Percentiles rank a stretch among this genome's conserved stretches.
phyloP scores from a whole-genome alignment of 2,888 invertebrate genomes.

The Pristionchus entomophagus region DNA sequence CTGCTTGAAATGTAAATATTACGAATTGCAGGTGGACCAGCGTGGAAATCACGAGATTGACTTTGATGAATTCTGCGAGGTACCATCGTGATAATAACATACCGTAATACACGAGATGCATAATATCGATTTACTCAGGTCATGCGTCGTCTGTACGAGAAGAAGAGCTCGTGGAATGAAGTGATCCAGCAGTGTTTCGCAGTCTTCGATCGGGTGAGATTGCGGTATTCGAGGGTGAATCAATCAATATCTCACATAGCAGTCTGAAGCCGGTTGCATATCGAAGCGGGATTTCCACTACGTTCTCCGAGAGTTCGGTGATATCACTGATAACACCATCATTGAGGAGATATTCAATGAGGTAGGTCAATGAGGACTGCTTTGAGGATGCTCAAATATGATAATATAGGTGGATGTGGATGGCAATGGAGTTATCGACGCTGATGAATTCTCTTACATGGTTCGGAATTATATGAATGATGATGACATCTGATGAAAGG shows the following conservation, averaged over 20 bases:
- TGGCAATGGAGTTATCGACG: conserved; percentile 74
- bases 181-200: conserved; percentile 72
- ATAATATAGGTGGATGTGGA: conserved; percentile 69
- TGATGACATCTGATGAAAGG: conserved; percentile 71
- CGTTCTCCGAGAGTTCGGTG: conserved; percentile 72
- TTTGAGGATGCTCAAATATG: too few species aligned
- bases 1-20: too few species aligned
- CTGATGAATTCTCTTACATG: conserved; percentile 74
- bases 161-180: conserved; percentile 73
- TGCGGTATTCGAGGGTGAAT: background rate
- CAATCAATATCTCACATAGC: conserved; percentile 52
- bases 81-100: background rate
- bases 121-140: conserved; percentile 48
- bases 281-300: conserved; percentile 72
- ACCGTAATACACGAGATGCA: conserved; percentile 10
- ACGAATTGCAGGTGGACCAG: conserved; percentile 66
- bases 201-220: conserved; percentile 70
- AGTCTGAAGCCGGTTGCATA: conserved; percentile 71
- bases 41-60: conserved; percentile 75
- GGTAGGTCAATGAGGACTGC: conserved; percentile 47
- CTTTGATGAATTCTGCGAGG: conserved; percentile 70
- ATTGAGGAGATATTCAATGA: conserved; percentile 73
- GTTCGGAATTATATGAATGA: conserved; percentile 74
- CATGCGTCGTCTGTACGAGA: conserved; percentile 69
- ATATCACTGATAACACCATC: conserved; percentile 68